phyloP scores from a whole-genome alignment of 1,140 invertebrate species.

The Cecropterus lyciades region DNA sequence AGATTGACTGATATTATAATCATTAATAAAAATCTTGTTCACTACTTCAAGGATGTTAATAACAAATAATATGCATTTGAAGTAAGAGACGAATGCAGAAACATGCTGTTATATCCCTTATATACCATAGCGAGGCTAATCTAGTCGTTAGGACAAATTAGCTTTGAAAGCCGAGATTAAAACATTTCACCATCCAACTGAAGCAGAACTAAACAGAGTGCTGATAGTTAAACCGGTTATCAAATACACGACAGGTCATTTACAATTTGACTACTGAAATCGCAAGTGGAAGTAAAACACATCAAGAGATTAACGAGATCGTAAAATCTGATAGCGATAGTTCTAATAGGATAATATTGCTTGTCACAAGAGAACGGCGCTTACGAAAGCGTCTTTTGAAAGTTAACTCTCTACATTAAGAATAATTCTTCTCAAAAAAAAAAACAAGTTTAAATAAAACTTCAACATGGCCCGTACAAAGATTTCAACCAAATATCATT shows the following conservation, averaged over 20 bases:
- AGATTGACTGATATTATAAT: no score
- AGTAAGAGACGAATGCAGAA: background rate
- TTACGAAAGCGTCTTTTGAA: background rate
- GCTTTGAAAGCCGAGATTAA: conserved; percentile 38
- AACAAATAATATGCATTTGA: background rate
- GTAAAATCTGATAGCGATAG: background rate
- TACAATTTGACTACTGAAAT: conserved; percentile 13
- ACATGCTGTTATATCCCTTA: conserved; percentile 3
- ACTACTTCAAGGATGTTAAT: no score
- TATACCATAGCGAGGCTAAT: conserved; percentile 13
- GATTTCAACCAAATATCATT: no score
- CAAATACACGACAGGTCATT: background rate
- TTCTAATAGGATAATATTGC: conserved; percentile 2
- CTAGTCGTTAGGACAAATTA: conserved; percentile 41
- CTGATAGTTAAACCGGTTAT: conserved; percentile 12
- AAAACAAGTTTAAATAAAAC: no score
- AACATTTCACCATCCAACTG: conserved; percentile 32
- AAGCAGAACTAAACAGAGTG: background rate
- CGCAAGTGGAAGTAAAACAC: background rate
- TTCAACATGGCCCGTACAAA: no score
- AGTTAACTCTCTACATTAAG: no score
- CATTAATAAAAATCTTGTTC: no score
- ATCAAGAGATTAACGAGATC: conserved; percentile 6
- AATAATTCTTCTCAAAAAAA: no score
- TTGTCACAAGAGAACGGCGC: background rate